These are phyloP conservation scores for Scomber colias DNA, from an alignment of 2,113 vertebrate genomes.

Conservation along the genomic window DNA sequence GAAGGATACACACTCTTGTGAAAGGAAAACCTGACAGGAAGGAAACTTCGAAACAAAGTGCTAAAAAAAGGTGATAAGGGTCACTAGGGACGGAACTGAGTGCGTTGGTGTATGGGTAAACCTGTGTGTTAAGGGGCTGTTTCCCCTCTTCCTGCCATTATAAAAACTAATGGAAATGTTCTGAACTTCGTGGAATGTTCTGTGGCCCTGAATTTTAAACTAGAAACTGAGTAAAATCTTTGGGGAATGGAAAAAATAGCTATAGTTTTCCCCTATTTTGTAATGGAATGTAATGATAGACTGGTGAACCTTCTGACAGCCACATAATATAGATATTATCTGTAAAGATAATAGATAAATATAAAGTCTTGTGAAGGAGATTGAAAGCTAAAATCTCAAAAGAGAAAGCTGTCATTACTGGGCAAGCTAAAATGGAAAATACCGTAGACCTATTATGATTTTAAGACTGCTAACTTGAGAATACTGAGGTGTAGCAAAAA, in stretches of 20 bases:
- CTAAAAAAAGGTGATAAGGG: slow-evolving; percentile 65
- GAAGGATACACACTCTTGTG: slow-evolving; percentile 52
- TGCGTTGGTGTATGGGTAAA: slow-evolving; percentile 24
- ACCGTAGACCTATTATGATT: slow-evolving; percentile 27
- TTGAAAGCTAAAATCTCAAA: slow-evolving; percentile 34
- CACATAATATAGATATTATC: slow-evolving; percentile 53
- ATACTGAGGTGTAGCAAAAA: slow-evolving; percentile 27
- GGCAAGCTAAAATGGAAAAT: slow-evolving; percentile 38
- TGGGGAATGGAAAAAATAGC: slow-evolving; percentile 59
- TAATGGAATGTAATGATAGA: slow-evolving; percentile 63
- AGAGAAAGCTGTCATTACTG: slow-evolving; percentile 6
- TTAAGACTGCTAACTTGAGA: slow-evolving; percentile 34
- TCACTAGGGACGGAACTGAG: slow-evolving; percentile 36
- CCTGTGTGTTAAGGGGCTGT: slow-evolving; percentile 32
- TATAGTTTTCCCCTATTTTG: slow-evolving; percentile 52
- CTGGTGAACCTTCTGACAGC: slow-evolving; percentile 49
- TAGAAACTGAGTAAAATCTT: slow-evolving; percentile 40
- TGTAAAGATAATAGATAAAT: slow-evolving; percentile 41
- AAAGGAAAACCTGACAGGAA: slow-evolving; percentile 71
- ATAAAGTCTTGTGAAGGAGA: slow-evolving; percentile 27
- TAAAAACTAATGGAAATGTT: slow-evolving; percentile 57
- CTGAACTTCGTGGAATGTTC: slow-evolving; percentile 58
- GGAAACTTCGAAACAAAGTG: slow-evolving; percentile 79
- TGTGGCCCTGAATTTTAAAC: slow-evolving; percentile 60
- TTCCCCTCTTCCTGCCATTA: slow-evolving; percentile 72